Evolutionary conservation across 2,888 invertebrate species (phyloP).

Genomic region (Hirtodrosophila alboralis): DNA sequence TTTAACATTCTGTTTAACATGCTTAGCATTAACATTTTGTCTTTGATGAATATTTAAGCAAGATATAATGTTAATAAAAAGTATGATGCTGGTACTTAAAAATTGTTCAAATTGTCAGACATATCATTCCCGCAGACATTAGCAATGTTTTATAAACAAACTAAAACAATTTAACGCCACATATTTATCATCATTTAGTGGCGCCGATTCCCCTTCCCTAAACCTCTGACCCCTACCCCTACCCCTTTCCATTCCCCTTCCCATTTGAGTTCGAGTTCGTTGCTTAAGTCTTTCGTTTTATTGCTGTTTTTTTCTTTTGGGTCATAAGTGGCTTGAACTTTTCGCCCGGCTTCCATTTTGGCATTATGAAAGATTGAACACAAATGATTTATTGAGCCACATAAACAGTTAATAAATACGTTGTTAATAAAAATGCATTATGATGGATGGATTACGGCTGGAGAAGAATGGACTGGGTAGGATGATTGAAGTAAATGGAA

Average conservation of each 20-base stretch:
- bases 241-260: constrained; percentile 24
- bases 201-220: constrained; percentile 5
- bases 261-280: constrained; percentile 47
- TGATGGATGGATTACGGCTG: constrained; percentile 16
- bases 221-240: constrained; percentile 5
- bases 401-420: constrained; percentile 66
- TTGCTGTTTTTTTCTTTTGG: constrained; percentile 6
- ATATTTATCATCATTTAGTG: constrained; percentile 48
- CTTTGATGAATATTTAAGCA: too few species aligned
- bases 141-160: constrained; percentile 23
- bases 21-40: too few species aligned
- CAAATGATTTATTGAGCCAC: constrained; percentile 55
- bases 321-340: constrained; percentile 54
- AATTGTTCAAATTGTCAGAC: too few species aligned
- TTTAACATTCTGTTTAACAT: too few species aligned
- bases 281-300: constrained; percentile 45
- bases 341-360: constrained; percentile 43
- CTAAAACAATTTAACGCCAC: constrained; percentile 43
- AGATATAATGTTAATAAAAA: too few species aligned
- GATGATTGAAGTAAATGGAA: background rate
- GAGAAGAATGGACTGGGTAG: too few species aligned
- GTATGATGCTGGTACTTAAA: too few species aligned
- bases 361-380: constrained; percentile 49
- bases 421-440: constrained; percentile 39
- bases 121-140: background rate